Conservation (phyloP, 2,113 vertebrate genomes). For the Solea senegalensis region DNA sequence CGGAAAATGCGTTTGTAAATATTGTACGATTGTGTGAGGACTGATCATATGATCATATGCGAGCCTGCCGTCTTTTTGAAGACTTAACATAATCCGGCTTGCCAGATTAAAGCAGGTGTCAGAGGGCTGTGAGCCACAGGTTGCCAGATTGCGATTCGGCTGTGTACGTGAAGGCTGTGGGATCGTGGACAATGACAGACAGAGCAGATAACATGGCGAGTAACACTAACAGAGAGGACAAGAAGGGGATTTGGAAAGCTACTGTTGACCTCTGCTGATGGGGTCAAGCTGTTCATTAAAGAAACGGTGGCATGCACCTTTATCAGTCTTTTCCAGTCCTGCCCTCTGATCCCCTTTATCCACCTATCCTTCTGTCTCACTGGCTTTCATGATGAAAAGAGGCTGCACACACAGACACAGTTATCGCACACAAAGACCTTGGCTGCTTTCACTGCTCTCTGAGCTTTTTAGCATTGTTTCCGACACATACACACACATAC, state of each 20-base stretch:
- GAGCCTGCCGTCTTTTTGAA: slow-evolving; percentile 57
- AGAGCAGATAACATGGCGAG: slow-evolving; percentile 63
- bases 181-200: slow-evolving; percentile 72
- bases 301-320: slow-evolving; percentile 70
- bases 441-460: slow-evolving; percentile 46
- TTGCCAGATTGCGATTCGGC: slow-evolving; percentile 64
- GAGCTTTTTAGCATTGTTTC: slow-evolving; percentile 34
- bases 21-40: slow-evolving; percentile 23
- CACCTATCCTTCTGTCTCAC: slow-evolving; percentile 56
- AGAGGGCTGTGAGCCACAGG: slow-evolving; percentile 57
- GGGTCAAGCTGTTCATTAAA: slow-evolving; percentile 80
- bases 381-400: slow-evolving; percentile 68
- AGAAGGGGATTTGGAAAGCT: slow-evolving; percentile 69
- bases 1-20: not conserved
- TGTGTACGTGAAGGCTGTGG: slow-evolving; percentile 64
- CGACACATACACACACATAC: slow-evolving; percentile 42
- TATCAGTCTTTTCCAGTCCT: slow-evolving; percentile 73
- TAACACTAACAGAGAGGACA: slow-evolving; percentile 52
- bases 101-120: slow-evolving; percentile 74
- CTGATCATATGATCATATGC: slow-evolving; percentile 41
- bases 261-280: slow-evolving; percentile 75
- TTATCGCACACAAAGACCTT: slow-evolving; percentile 57
- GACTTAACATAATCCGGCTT: slow-evolving; percentile 69
- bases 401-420: slow-evolving; percentile 43
- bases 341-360: slow-evolving; percentile 76